Evolutionary conservation across 2,113 vertebrate species (phyloP).

Genomic region (Poeciliopsis retropinna): DNA sequence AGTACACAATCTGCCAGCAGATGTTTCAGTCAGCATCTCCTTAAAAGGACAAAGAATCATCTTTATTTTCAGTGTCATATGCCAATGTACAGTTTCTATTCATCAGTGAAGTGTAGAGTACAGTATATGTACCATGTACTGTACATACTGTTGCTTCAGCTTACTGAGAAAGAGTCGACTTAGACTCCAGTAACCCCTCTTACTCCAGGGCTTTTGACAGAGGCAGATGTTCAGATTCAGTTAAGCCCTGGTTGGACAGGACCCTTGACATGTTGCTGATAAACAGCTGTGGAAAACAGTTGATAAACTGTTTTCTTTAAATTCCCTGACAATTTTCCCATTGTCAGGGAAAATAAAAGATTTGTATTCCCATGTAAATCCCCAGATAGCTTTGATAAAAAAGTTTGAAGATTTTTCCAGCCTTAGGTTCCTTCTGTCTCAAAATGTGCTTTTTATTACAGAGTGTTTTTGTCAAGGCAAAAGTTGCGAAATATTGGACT

Average conservation of each 20-base stretch:
- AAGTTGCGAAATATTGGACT: neutral
- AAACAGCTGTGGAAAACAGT: constrained; percentile 55
- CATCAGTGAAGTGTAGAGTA: neutral
- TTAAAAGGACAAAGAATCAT: constrained; percentile 6
- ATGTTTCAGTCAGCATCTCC: neutral
- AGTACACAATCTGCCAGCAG: constrained; percentile 36
- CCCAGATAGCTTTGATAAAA: constrained; percentile 7
- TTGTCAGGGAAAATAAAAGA: constrained; percentile 50
- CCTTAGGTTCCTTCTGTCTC: constrained; percentile 23
- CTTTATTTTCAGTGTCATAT: constrained; percentile 13
- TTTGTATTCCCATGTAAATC: constrained; percentile 51
- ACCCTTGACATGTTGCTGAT: constrained; percentile 29
- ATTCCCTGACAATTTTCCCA: too few species aligned
- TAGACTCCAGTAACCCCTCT: constrained; percentile 11
- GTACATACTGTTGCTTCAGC: neutral
- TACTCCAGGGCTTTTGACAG: constrained; percentile 15
- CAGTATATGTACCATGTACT: neutral
- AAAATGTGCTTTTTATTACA: constrained; percentile 19
- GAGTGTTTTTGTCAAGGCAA: constrained; percentile 1
- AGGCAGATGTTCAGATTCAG: constrained; percentile 58
- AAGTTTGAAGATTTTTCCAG: constrained; percentile 11
- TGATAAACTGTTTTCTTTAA: too few species aligned
- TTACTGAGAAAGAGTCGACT: neutral
- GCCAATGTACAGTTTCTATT: neutral
- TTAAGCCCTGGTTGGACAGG: constrained; percentile 46